phyloP scores from a whole-genome alignment of 1,140 invertebrate genomes.

The Glossosoma conforme region DNA sequence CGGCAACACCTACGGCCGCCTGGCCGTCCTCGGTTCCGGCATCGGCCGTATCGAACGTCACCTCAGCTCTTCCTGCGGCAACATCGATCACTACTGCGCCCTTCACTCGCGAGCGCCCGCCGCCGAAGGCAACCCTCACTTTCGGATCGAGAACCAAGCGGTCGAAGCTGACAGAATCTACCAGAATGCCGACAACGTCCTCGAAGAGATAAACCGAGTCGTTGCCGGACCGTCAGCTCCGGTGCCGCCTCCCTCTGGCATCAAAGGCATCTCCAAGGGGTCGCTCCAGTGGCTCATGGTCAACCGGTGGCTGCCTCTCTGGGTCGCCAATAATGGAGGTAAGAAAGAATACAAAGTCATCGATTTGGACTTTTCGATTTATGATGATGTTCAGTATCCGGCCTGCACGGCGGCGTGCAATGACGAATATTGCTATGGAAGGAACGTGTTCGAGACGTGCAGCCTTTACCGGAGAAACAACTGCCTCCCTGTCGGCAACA shows the following conservation, averaged over 20 bases:
- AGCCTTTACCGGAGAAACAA: constrained; percentile 16
- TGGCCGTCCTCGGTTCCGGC: constrained; percentile 51
- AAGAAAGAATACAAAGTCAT: constrained; percentile 52
- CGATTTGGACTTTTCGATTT: constrained; percentile 46
- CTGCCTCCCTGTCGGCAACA: constrained; percentile 7
- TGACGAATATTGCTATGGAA: constrained; percentile 20
- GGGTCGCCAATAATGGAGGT: constrained; percentile 52
- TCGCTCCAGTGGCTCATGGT: constrained; percentile 54
- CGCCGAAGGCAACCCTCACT: constrained; percentile 22
- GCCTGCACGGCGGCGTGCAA: constrained; percentile 23
- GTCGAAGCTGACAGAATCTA: constrained; percentile 28
- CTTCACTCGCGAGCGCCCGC: constrained; percentile 1
- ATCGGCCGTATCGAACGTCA: constrained; percentile 55
- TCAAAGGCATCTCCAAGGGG: constrained; percentile 52
- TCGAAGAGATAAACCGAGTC: constrained; percentile 13
- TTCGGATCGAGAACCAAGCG: constrained; percentile 27
- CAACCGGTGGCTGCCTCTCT: constrained; percentile 55
- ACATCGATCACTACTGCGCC: constrained; percentile 50
- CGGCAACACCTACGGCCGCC: constrained; percentile 49
- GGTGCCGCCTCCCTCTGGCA: constrained; percentile 29
- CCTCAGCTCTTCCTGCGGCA: constrained; percentile 52
- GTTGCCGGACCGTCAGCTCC: background rate
- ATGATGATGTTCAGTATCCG: constrained; percentile 35
- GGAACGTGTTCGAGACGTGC: constrained; percentile 18
- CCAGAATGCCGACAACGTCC: constrained; percentile 5